Evolutionary conservation across 2,888 invertebrate genomes (phyloP).

Genomic region (Ennomos fuscantarius): DNA sequence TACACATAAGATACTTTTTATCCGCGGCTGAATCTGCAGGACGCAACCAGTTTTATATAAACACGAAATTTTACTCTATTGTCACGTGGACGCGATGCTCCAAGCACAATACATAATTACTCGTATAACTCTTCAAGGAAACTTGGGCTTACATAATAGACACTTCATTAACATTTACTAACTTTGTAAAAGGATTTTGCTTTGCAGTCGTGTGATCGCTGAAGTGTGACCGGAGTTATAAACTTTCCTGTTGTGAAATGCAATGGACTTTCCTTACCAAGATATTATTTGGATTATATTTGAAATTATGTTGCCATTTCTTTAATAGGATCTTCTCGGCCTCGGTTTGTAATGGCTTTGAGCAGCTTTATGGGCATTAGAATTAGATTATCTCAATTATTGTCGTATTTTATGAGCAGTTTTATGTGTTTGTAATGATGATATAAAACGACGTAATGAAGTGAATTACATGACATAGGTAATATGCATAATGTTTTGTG

Average conservation of each 20-base stretch:
- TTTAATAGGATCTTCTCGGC: constrained; percentile 23
- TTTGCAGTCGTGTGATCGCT: constrained; percentile 4
- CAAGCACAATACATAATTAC: too few relatives aligned
- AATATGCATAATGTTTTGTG: neutral
- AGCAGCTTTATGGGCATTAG: constrained; percentile 24
- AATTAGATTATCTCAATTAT: constrained; percentile 26
- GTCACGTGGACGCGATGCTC: too few relatives aligned
- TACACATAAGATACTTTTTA: too few relatives aligned
- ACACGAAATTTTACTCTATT: too few relatives aligned
- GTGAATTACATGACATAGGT: constrained; percentile 2
- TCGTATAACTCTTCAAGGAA: too few relatives aligned
- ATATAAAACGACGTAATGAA: constrained; percentile 15
- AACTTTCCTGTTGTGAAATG: constrained; percentile 28
- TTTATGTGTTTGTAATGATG: constrained; percentile 20
- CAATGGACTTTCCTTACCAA: constrained; percentile 24
- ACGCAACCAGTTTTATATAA: too few relatives aligned
- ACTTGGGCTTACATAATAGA: too few relatives aligned
- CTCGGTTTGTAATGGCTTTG: constrained; percentile 20
- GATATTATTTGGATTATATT: constrained; percentile 42
- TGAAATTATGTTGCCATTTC: constrained; percentile 41
- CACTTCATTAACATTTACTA: too few relatives aligned
- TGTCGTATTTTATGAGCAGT: constrained; percentile 15
- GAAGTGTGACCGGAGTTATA: constrained; percentile 10
- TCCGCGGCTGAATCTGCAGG: too few relatives aligned
- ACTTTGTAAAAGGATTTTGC: too few relatives aligned